Conservation (phyloP, 2,797 vertebrate species). For the Rhinoraja longicauda region DNA sequence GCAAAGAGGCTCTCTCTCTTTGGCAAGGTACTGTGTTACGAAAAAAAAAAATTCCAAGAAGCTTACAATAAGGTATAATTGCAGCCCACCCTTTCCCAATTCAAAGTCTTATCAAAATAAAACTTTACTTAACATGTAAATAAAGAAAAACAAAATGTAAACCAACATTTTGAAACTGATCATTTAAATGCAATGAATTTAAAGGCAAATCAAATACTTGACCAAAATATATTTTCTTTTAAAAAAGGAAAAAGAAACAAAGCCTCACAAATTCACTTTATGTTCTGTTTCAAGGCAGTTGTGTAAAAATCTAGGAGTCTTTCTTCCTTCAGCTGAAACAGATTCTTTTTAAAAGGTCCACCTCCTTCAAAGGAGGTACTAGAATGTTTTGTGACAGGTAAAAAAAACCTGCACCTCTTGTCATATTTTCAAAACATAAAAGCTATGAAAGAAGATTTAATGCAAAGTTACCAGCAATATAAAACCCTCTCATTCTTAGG, state of each 20-base stretch:
- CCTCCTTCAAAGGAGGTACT: constrained; percentile 79
- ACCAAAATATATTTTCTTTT: constrained; percentile 44
- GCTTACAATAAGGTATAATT: constrained; percentile 88
- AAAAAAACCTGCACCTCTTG: constrained; percentile 72
- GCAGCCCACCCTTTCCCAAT: constrained; percentile 81
- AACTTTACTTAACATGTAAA: constrained; percentile 60
- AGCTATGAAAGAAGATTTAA: constrained; percentile 78
- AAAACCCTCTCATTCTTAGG: constrained; percentile 75
- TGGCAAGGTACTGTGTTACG: constrained; percentile 99
- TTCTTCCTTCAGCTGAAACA: constrained; percentile 69
- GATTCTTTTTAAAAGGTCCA: constrained; percentile 68
- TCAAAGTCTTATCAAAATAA: constrained; percentile 71
- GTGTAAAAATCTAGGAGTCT: constrained; percentile 56
- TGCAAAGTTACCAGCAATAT: constrained; percentile 70
- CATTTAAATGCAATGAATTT: constrained; percentile 49
- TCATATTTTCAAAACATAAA: constrained; percentile 77
- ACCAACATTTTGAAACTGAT: constrained; percentile 60
- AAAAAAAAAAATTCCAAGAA: constrained; percentile 84
- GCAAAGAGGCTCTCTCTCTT: constrained; percentile 99
- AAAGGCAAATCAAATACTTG: constrained; percentile 44
- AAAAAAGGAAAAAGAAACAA: constrained; percentile 55
- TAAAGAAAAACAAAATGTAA: constrained; percentile 63
- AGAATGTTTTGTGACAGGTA: constrained; percentile 74
- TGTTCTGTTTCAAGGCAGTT: constrained; percentile 75
- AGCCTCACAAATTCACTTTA: constrained; percentile 61